Evolutionary conservation across 1,140 invertebrate species (phyloP).

Genomic region (Sinonovacula constricta): DNA sequence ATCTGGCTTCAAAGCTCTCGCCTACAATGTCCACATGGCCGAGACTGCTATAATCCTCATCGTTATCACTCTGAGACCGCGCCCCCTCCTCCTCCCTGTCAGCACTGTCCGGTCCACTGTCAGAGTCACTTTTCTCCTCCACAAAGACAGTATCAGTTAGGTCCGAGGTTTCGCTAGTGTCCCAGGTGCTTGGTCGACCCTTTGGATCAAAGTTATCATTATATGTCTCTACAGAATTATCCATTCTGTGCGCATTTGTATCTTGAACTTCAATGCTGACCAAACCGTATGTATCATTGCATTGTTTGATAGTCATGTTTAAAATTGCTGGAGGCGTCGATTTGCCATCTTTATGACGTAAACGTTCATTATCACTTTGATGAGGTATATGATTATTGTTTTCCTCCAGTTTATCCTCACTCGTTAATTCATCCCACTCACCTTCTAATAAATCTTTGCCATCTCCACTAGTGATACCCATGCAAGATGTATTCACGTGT

Average conservation of each 20-base stretch:
- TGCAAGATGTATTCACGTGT: no score
- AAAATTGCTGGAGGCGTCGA: neutral
- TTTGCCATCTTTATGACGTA: neutral
- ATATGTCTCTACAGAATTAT: neutral
- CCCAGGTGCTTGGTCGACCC: neutral
- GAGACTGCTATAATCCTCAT: neutral
- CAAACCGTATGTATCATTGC: neutral
- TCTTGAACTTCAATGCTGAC: neutral
- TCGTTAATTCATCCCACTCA: neutral
- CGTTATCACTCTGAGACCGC: neutral
- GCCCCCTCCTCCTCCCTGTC: neutral
- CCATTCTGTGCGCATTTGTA: neutral
- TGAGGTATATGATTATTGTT: neutral
- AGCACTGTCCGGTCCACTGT: neutral
- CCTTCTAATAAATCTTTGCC: neutral
- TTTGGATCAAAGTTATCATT: neutral
- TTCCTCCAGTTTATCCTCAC: neutral
- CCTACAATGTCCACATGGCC: constrained; percentile 71
- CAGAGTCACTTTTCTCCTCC: neutral
- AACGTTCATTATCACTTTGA: neutral
- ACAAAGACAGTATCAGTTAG: neutral
- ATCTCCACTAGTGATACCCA: neutral
- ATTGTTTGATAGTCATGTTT: neutral
- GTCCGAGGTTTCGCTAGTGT: neutral
- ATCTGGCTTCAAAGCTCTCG: constrained; percentile 73